Conservation (phyloP, 2,888 invertebrate species). For the Tachina fera region DNA sequence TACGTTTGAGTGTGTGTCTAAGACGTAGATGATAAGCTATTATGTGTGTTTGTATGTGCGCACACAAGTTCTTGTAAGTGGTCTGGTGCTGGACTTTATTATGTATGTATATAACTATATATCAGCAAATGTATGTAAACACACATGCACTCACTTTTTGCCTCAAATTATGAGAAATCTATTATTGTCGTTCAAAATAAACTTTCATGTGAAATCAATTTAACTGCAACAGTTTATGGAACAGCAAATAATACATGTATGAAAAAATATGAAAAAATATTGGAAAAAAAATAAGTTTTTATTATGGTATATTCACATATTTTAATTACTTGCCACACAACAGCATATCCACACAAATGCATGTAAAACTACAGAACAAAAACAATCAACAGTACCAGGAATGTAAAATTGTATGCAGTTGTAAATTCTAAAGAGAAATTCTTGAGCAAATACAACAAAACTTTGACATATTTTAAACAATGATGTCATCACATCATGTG, state of each 20-base stretch:
- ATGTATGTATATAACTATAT: no score
- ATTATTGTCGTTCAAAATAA: constrained; percentile 25
- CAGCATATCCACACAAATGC: not conserved
- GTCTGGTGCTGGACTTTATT: no score
- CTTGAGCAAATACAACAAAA: not conserved
- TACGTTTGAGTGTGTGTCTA: no score
- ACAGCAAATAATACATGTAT: constrained; percentile 9
- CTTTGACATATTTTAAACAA: not conserved
- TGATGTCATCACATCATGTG: not conserved
- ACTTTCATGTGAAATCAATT: constrained; percentile 50
- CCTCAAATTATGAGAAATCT: constrained; percentile 16
- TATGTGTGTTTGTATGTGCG: no score
- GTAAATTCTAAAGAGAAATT: not conserved
- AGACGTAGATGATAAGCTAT: no score
- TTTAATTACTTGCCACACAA: constrained; percentile 54
- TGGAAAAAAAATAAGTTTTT: constrained; percentile 21
- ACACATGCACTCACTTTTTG: not conserved
- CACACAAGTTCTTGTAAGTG: no score
- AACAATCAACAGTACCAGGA: not conserved
- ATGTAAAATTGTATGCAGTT: not conserved
- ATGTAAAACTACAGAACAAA: constrained; percentile 4
- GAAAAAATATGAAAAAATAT: constrained; percentile 4
- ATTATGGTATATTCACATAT: constrained; percentile 22
- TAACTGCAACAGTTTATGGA: constrained; percentile 34
- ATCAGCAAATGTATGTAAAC: no score